phyloP scores from a whole-genome alignment of 64 coral and sea anemone species.

The Pocillopora damicornis region DNA sequence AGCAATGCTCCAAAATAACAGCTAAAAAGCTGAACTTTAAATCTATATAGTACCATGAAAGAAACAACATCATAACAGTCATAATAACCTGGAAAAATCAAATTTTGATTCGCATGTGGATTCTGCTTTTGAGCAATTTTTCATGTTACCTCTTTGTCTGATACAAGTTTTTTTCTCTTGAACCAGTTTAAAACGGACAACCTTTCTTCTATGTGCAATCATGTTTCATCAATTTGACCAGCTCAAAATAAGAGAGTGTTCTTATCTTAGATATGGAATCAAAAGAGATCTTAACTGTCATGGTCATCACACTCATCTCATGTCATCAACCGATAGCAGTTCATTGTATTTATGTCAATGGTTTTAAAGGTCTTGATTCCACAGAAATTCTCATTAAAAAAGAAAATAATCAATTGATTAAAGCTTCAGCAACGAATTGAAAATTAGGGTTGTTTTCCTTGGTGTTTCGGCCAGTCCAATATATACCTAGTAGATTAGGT shows the following conservation, averaged over 20 bases:
- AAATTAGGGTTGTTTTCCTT: background rate
- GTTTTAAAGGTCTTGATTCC: conserved; percentile 36
- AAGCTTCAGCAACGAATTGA: background rate
- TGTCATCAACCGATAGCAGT: conserved; percentile 3
- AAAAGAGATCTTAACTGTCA: conserved; percentile 5
- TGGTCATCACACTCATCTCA: background rate
- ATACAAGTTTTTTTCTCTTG: background rate
- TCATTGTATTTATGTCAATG: conserved; percentile 35
- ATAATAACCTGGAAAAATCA: conserved; percentile 3
- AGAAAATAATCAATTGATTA: conserved; percentile 5
- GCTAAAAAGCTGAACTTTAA: background rate
- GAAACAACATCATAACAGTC: background rate
- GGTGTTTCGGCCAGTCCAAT: background rate
- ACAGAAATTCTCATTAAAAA: conserved; percentile 25
- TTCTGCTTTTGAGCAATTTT: background rate
- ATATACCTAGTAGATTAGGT: background rate
- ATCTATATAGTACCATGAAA: background rate
- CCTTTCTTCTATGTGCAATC: conserved; percentile 5
- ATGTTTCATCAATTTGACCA: background rate
- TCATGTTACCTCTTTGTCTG: conserved; percentile 9
- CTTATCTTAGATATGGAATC: background rate
- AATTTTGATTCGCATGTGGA: background rate
- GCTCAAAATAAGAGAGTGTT: background rate
- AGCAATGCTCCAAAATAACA: background rate
- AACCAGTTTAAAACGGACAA: conserved; percentile 37